These are phyloP conservation scores for Drosophila willistoni DNA, from an alignment of 1,140 invertebrate species.

Conservation along the genomic window DNA sequence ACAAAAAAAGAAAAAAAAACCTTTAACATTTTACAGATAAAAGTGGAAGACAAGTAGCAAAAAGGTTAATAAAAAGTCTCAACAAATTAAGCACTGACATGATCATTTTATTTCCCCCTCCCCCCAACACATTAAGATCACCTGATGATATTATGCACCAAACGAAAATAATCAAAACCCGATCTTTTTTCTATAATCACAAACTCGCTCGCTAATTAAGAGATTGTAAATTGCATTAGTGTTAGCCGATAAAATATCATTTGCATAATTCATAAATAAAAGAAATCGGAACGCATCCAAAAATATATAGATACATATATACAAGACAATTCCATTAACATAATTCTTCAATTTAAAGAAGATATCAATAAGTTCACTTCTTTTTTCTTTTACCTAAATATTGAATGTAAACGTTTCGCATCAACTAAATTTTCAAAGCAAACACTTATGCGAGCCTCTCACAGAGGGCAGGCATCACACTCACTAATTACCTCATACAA, in stretches of 20 bases:
- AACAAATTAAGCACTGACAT: conserved; percentile 9
- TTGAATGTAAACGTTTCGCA: neutral
- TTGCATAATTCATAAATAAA: conserved; percentile 4
- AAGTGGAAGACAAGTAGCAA: neutral
- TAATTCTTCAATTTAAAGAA: neutral
- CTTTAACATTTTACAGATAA: neutral
- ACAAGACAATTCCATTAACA: neutral
- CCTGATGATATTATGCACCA: conserved; percentile 6
- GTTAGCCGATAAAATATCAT: neutral
- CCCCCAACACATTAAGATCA: neutral
- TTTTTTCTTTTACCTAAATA: too few relatives aligned
- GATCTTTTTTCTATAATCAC: conserved; percentile 3
- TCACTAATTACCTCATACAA: neutral
- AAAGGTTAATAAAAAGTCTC: conserved; percentile 3
- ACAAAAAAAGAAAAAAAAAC: neutral
- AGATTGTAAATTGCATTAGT: conserved; percentile 7
- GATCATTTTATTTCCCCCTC: neutral
- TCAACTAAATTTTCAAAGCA: conserved; percentile 2
- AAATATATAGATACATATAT: neutral
- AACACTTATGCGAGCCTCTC: conserved; percentile 5
- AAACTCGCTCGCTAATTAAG: conserved; percentile 2
- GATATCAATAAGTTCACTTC: neutral
- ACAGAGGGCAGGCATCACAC: neutral
- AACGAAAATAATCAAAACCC: neutral
- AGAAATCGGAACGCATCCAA: neutral